phyloP scores from a whole-genome alignment of 2,113 vertebrate genomes.

The Aviceda subcristata region DNA sequence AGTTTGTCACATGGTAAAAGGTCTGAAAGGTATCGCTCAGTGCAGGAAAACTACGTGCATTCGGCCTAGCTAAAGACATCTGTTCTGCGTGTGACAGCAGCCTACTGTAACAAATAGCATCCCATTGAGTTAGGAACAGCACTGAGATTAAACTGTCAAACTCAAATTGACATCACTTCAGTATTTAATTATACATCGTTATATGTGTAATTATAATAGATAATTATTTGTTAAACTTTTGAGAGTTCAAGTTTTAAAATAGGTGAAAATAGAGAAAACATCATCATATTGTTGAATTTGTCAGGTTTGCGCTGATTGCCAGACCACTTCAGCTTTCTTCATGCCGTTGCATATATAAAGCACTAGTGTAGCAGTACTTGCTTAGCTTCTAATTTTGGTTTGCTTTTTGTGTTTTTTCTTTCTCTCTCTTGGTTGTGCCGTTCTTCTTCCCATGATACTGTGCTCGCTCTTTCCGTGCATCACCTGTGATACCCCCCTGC shows the following conservation, averaged over 20 bases:
- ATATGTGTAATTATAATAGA: background rate
- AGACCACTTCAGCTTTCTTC: conserved; percentile 59
- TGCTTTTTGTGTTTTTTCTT: conserved; percentile 82
- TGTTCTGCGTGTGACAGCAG: background rate
- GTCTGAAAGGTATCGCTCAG: background rate
- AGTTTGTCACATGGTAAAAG: background rate
- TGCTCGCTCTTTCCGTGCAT: conserved; percentile 85
- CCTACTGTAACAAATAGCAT: background rate
- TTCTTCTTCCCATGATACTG: conserved; percentile 82
- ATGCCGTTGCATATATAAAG: conserved; percentile 66
- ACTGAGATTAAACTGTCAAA: background rate
- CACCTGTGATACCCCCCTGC: conserved; percentile 82
- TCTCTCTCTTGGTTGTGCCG: conserved; percentile 69
- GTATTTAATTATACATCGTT: background rate
- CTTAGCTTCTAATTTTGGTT: conserved; percentile 85
- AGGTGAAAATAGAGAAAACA: background rate
- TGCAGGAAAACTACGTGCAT: background rate
- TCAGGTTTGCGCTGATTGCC: conserved; percentile 17
- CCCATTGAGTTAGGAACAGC: background rate
- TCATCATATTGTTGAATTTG: background rate
- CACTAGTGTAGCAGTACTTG: conserved; percentile 76
- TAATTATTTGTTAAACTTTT: background rate
- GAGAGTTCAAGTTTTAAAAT: background rate
- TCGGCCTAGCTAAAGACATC: background rate
- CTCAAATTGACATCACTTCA: background rate